Conservation (phyloP, 2,797 vertebrate genomes). For the Harpagifer antarcticus region DNA sequence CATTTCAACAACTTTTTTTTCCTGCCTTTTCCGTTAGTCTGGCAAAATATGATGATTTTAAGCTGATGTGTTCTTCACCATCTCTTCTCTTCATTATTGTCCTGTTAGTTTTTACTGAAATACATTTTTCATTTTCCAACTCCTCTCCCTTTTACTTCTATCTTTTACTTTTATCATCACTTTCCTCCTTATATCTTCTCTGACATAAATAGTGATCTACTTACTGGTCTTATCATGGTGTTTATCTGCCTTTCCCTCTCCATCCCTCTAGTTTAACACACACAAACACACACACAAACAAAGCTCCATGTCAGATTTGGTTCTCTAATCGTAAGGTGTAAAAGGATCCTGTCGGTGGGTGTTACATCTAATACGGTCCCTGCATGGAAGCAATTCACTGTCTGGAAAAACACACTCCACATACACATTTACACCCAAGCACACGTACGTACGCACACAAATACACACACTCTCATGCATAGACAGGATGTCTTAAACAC, state of each 20-base stretch:
- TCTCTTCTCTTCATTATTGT: background rate
- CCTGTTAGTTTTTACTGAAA: background rate
- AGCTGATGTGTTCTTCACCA: background rate
- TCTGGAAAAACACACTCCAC: constrained; percentile 13
- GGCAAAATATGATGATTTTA: background rate
- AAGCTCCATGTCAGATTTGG: constrained; percentile 3
- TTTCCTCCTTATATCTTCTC: background rate
- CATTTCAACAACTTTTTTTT: constrained; percentile 53
- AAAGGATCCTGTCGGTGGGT: constrained; percentile 38
- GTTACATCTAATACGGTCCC: constrained; percentile 51
- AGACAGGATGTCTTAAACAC: background rate
- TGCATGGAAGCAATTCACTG: constrained; percentile 58
- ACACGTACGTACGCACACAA: background rate
- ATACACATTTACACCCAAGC: background rate
- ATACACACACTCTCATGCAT: background rate
- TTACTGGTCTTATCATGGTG: background rate
- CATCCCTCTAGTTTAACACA: too few species aligned
- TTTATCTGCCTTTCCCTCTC: background rate
- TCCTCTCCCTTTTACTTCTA: too few species aligned
- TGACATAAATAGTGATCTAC: background rate
- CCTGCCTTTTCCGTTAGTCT: background rate
- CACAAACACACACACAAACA: background rate
- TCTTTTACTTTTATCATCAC: too few species aligned
- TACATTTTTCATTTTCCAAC: too few species aligned
- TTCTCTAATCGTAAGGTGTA: constrained; percentile 45